These are phyloP conservation scores for Corydoras maculifer DNA, from an alignment of 2,113 vertebrate genomes.

Conservation along the genomic window DNA sequence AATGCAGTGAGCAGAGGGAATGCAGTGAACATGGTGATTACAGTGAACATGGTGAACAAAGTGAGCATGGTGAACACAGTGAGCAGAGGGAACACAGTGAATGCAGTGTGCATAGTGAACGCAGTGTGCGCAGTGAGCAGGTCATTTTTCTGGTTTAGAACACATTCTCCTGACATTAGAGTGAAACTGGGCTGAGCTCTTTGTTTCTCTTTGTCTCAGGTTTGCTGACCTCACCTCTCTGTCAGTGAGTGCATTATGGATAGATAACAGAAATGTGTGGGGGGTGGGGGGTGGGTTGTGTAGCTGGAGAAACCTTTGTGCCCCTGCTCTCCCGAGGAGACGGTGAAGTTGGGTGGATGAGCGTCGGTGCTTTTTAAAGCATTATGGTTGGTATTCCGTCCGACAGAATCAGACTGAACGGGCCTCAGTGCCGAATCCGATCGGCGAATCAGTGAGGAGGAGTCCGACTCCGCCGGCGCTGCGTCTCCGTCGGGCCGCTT, in stretches of 20 bases:
- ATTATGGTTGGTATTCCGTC: neutral
- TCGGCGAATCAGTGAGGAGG: neutral
- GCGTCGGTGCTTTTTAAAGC: neutral
- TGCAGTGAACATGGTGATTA: too few relatives aligned
- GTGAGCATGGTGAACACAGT: too few relatives aligned
- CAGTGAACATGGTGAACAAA: too few relatives aligned
- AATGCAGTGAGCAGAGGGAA: too few relatives aligned
- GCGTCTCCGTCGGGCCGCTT: constrained; percentile 30
- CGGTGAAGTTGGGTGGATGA: neutral
- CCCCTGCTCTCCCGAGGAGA: constrained; percentile 11
- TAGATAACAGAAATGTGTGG: constrained; percentile 31
- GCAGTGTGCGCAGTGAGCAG: too few relatives aligned
- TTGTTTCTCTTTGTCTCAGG: constrained; percentile 28
- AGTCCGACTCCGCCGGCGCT: constrained; percentile 16
- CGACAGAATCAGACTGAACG: neutral
- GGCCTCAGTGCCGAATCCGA: neutral
- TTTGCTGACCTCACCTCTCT: constrained; percentile 49
- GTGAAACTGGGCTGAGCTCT: constrained; percentile 18
- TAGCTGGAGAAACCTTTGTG: constrained; percentile 22
- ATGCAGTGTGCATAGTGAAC: too few relatives aligned
- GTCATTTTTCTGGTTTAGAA: constrained; percentile 16
- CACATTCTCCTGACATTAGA: constrained; percentile 28
- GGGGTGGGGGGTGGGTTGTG: constrained; percentile 26
- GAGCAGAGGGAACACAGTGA: too few relatives aligned
- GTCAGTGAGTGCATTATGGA: constrained; percentile 42